Percentiles rank a stretch among this genome's conserved stretches.
These are phyloP conservation scores for Agapostemon virescens DNA, from an alignment of 2,888 invertebrate species.

Conservation along the genomic window DNA sequence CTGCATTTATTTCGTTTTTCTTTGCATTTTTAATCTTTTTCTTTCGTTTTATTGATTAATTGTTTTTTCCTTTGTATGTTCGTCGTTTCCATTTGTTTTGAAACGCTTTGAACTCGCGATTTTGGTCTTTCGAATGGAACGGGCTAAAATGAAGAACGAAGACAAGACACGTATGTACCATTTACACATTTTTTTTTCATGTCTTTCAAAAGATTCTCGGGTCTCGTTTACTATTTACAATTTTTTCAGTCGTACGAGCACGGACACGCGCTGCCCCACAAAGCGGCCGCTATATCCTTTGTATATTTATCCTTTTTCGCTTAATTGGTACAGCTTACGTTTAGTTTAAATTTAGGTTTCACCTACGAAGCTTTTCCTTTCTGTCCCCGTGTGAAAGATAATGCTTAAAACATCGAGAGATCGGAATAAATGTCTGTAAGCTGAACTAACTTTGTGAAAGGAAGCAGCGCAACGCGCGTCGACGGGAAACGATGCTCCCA, in stretches of 20 bases:
- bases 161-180: slow-evolving; percentile 54
- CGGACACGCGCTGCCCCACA: slow-evolving; percentile 55
- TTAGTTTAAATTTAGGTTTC: slow-evolving; percentile 53
- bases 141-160: slow-evolving; percentile 61
- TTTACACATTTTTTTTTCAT: slow-evolving; percentile 55
- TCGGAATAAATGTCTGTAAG: slow-evolving; percentile 62
- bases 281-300: slow-evolving; percentile 50
- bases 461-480: slow-evolving; percentile 61
- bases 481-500: slow-evolving; percentile 36
- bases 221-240: slow-evolving; percentile 68
- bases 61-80: slow-evolving; percentile 1
- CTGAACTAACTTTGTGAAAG: slow-evolving; percentile 67
- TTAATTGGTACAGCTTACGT: slow-evolving; percentile 59
- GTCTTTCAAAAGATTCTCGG: slow-evolving; percentile 56
- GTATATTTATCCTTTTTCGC: slow-evolving; percentile 55
- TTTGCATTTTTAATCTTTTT: background rate
- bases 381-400: slow-evolving; percentile 55
- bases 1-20: slow-evolving; percentile 53
- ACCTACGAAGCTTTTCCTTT: slow-evolving; percentile 53
- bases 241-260: slow-evolving; percentile 67
- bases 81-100: slow-evolving; percentile 40
- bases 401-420: slow-evolving; percentile 62
- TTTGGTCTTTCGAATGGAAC: slow-evolving; percentile 66
- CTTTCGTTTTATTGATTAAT: background rate
- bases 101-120: slow-evolving; percentile 66